These are phyloP conservation scores for Salminus brasiliensis DNA, from an alignment of 2,113 vertebrate species.

Conservation along the genomic window DNA sequence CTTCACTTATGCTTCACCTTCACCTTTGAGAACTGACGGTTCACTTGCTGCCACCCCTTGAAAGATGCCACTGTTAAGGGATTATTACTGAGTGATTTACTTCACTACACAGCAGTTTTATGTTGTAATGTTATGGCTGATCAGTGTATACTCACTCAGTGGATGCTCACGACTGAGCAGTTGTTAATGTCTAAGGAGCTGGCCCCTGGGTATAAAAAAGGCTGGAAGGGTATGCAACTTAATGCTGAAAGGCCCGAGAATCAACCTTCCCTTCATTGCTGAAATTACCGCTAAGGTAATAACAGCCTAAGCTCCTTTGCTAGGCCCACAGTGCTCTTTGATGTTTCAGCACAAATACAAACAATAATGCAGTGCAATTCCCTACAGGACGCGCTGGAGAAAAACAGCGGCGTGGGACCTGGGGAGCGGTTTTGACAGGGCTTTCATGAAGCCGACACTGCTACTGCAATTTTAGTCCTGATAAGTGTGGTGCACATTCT, in stretches of 20 bases:
- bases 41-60: too few species aligned
- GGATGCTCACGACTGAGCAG: background rate
- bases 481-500: background rate
- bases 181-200: background rate
- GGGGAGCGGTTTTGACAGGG: background rate
- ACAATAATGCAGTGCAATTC: background rate
- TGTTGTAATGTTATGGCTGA: too few species aligned
- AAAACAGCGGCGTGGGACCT: background rate
- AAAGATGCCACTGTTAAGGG: too few species aligned
- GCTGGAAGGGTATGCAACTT: background rate
- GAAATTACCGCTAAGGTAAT: background rate
- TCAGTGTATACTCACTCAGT: too few species aligned
- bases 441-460: background rate
- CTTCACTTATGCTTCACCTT: too few species aligned
- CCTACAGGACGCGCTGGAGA: background rate
- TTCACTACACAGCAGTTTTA: too few species aligned
- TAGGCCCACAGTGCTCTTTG: background rate
- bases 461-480: constrained; percentile 8
- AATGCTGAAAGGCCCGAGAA: background rate
- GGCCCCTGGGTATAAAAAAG: background rate
- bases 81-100: too few species aligned
- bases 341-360: background rate
- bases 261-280: background rate
- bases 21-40: too few species aligned
- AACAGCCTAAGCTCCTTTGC: background rate